phyloP scores from a whole-genome alignment of 2,888 invertebrate genomes.

The Endomychus coccineus region DNA sequence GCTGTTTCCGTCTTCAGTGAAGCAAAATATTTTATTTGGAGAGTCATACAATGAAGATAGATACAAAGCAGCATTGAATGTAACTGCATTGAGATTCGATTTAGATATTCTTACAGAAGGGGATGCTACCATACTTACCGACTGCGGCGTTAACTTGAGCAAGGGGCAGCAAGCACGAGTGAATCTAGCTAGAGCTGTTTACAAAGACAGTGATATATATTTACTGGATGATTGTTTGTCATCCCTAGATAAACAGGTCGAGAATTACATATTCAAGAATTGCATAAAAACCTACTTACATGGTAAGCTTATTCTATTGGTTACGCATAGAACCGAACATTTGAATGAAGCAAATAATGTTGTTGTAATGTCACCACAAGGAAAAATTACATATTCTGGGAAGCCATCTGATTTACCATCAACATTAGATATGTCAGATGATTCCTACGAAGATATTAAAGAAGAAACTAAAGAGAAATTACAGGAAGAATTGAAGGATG shows the following conservation, averaged over 20 bases:
- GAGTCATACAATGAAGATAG: slow-evolving; percentile 49
- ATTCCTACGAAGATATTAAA: slow-evolving; percentile 53
- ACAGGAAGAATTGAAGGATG: background rate
- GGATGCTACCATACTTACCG: slow-evolving; percentile 73
- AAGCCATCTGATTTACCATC: slow-evolving; percentile 50
- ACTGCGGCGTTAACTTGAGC: slow-evolving; percentile 62
- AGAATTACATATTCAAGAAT: slow-evolving; percentile 74
- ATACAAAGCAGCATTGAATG: slow-evolving; percentile 53
- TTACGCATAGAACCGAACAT: slow-evolving; percentile 62
- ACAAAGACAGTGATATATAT: slow-evolving; percentile 75
- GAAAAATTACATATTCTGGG: slow-evolving; percentile 10
- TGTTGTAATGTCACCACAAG: slow-evolving; percentile 21
- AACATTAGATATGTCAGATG: slow-evolving; percentile 33
- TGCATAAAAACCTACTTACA: slow-evolving; percentile 57
- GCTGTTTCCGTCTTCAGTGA: slow-evolving; percentile 52
- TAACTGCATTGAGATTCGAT: slow-evolving; percentile 63
- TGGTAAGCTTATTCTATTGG: slow-evolving; percentile 61
- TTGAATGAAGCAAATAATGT: slow-evolving; percentile 44
- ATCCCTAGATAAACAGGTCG: slow-evolving; percentile 83
- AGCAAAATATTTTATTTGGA: slow-evolving; percentile 74
- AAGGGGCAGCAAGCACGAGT: slow-evolving; percentile 82
- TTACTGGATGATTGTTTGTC: slow-evolving; percentile 81
- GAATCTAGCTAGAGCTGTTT: slow-evolving; percentile 75
- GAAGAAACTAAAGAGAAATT: slow-evolving; percentile 18
- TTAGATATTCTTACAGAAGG: slow-evolving; percentile 66